Base-by-base conservation (phyloP, 2,888 invertebrate genomes). In the Amphipyra berbera region DNA sequence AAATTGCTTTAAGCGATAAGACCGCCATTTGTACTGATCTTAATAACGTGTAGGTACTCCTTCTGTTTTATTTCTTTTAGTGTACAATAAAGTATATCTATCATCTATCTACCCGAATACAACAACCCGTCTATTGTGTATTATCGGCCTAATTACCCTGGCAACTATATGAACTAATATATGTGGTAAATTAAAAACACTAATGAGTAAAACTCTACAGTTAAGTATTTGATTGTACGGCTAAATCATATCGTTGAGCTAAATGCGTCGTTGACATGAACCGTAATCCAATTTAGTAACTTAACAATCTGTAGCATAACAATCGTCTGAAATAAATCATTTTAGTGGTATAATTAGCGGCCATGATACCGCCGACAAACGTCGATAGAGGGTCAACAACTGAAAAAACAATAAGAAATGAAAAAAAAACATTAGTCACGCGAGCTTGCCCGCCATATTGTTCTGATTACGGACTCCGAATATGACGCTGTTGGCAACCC, bases 391-490 rank as follows among this genome's bases (percentile, higher is more conserved):
- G 93, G 92, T 91, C 92, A 92, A 89, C 91, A 89, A 86, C 90
- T 91, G 87, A 88, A 91, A 21, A 93, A 93, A 94, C 92, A 93
- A 93, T 93, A 92, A 92, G 92, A 92, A 90, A 89, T 88, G 88
- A 88, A 92, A 87, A 91, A 92, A 90, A 85, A 87, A 88, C 90
- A 91, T 91, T 90, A 91, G 93, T 93, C 93, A 94, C 93, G 92
- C 93, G 84, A 93, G 72, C 86, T 78, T 79, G 80, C 84, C 78
- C 53, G 68, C 68, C 76, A 70, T 63, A 56, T 56, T 73, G 67
- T 60, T 84, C 78, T 68, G 81, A 78, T 82, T 87, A 68, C 76
- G 68, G 83, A 76, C 81, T 73, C 50, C 65, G 75, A 68, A 80
- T 85, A 76, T 69, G 79, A 78, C 66, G 69, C 53, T 48, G 48